Percentiles rank a stretch among this genome's conserved stretches.
Conservation (phyloP, 2,797 vertebrate species). For the Gastrophryne carolinensis region DNA sequence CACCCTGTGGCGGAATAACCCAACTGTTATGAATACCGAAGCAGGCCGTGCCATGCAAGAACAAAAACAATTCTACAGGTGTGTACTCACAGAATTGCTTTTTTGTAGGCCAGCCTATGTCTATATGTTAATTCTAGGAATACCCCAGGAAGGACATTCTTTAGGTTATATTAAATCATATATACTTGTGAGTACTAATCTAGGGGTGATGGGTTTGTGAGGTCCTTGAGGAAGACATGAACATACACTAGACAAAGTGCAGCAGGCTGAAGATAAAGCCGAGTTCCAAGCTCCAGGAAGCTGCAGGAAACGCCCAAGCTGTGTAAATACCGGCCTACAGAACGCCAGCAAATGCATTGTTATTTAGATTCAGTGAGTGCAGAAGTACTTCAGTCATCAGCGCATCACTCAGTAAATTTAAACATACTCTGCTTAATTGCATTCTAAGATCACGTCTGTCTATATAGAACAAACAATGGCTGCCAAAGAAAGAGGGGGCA, state of each 20-base stretch:
- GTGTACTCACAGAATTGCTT: too few relatives aligned
- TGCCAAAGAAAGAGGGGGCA: not conserved
- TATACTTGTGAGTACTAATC: not conserved
- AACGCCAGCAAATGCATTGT: not conserved
- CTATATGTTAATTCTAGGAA: not conserved
- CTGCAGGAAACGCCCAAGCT: slow-evolving; percentile 15
- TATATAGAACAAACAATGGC: not conserved
- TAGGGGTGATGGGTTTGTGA: not conserved
- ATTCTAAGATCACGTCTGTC: not conserved
- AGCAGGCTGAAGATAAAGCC: not conserved
- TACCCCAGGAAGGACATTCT: not conserved
- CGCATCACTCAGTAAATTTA: not conserved
- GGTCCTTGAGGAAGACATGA: not conserved
- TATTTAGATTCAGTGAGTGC: not conserved
- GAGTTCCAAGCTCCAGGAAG: not conserved
- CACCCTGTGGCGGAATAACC: too few relatives aligned
- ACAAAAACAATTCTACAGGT: too few relatives aligned
- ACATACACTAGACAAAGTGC: not conserved
- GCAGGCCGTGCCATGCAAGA: too few relatives aligned
- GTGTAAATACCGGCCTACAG: not conserved
- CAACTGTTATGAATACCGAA: too few relatives aligned
- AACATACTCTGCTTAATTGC: slow-evolving; percentile 1
- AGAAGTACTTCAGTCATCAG: not conserved
- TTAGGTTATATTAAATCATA: not conserved
- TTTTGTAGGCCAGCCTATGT: not conserved